Evolutionary conservation across 2,113 vertebrate genomes (phyloP).

Genomic region (Eublepharis macularius): DNA sequence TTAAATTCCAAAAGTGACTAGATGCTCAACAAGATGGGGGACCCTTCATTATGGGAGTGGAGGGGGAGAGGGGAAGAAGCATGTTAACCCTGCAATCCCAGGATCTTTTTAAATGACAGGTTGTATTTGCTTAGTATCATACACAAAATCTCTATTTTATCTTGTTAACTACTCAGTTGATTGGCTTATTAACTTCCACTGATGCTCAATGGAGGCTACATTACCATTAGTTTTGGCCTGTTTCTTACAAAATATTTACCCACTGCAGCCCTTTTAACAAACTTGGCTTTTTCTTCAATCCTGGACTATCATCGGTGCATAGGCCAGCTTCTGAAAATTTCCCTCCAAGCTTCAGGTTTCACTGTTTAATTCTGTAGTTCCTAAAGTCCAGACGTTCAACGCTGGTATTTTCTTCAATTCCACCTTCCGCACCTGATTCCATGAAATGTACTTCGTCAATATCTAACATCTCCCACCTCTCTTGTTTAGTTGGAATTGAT

Average conservation of each 20-base stretch:
- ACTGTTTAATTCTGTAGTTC: background rate
- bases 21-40: too few relatives aligned
- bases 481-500: conserved; percentile 9
- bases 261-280: background rate
- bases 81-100: too few relatives aligned
- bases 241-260: background rate
- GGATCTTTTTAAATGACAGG: too few relatives aligned
- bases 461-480: background rate
- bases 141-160: too few relatives aligned
- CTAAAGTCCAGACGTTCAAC: background rate
- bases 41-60: too few relatives aligned
- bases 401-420: too few relatives aligned
- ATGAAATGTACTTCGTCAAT: conserved; percentile 13
- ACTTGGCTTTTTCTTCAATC: background rate
- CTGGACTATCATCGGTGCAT: background rate
- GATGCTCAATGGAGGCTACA: background rate
- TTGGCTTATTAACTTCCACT: too few relatives aligned
- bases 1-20: too few relatives aligned
- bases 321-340: background rate
- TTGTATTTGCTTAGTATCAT: too few relatives aligned
- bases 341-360: background rate
- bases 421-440: background rate
- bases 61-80: too few relatives aligned
- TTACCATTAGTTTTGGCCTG: background rate
- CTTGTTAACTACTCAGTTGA: too few relatives aligned